Percentiles rank a stretch among this genome's conserved stretches.
phyloP scores from a whole-genome alignment of 2,113 vertebrate species.

The Spea multiplicata region DNA sequence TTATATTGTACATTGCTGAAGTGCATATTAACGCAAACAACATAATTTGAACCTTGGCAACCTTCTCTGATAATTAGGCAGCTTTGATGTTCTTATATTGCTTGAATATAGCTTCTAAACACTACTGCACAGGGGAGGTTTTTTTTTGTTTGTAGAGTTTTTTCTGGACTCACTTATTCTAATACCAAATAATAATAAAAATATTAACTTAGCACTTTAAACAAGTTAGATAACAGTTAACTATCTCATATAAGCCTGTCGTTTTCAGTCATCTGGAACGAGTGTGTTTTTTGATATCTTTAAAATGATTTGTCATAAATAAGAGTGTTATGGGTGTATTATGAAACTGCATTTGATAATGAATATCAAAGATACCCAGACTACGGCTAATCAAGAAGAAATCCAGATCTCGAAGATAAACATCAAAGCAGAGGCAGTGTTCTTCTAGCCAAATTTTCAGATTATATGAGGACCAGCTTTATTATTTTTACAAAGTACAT shows the following conservation, averaged over 20 bases:
- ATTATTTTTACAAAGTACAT: neutral
- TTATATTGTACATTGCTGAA: no score
- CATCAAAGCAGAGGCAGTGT: slow-evolving; percentile 17
- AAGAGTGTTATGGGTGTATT: slow-evolving; percentile 12
- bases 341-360: slow-evolving; percentile 4
- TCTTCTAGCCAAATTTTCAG: slow-evolving; percentile 22
- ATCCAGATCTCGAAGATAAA: neutral
- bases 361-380: slow-evolving; percentile 2
- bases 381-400: slow-evolving; percentile 20
- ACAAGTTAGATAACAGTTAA: no score
- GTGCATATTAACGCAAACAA: no score
- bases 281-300: neutral
- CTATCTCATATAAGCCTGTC: neutral
- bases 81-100: no score
- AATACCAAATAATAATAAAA: no score
- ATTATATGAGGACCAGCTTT: slow-evolving; percentile 3
- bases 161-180: no score
- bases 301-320: neutral
- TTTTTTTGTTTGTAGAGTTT: no score
- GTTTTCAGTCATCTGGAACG: neutral
- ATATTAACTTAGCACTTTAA: no score
- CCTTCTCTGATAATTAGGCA: no score
- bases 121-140: no score
- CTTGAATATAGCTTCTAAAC: no score
- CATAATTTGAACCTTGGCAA: no score